Conservation (phyloP, 1,140 invertebrate species). For the Lasioglossum albipes region DNA sequence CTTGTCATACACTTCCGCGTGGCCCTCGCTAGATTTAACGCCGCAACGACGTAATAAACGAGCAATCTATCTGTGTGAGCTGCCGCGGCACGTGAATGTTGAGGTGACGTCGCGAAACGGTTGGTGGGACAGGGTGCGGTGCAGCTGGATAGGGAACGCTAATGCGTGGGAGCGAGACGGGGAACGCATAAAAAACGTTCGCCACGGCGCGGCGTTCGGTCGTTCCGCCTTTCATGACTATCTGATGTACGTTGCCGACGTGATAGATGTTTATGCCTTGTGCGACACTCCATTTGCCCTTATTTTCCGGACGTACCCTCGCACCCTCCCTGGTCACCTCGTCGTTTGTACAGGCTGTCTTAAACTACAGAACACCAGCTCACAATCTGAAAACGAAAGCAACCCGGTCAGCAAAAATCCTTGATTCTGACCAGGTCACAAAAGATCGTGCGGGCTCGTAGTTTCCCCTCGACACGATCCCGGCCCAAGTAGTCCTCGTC, state of each 20-base stretch:
- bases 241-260: slow-evolving; percentile 64
- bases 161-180: not conserved
- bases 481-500: too few relatives aligned
- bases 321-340: not conserved
- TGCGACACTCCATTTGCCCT: slow-evolving; percentile 57
- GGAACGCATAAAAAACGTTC: slow-evolving; percentile 40
- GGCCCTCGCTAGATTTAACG: slow-evolving; percentile 38
- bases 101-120: not conserved
- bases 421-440: too few relatives aligned
- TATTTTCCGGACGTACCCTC: slow-evolving; percentile 48
- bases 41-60: slow-evolving; percentile 46
- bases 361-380: too few relatives aligned
- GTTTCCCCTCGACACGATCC: too few relatives aligned
- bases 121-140: not conserved
- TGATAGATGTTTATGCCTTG: slow-evolving; percentile 59
- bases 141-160: slow-evolving; percentile 2
- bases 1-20: slow-evolving; percentile 39
- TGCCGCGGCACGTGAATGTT: not conserved
- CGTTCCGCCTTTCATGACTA: slow-evolving; percentile 65
- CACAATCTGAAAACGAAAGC: too few relatives aligned
- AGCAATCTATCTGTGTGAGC: slow-evolving; percentile 31
- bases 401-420: too few relatives aligned
- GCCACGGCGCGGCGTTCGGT: slow-evolving; percentile 27
- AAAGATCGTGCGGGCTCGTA: too few relatives aligned
- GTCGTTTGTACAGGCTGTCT: not conserved